Conservation (phyloP, 2,797 vertebrate species). For the Pseudochirops corinnae region DNA sequence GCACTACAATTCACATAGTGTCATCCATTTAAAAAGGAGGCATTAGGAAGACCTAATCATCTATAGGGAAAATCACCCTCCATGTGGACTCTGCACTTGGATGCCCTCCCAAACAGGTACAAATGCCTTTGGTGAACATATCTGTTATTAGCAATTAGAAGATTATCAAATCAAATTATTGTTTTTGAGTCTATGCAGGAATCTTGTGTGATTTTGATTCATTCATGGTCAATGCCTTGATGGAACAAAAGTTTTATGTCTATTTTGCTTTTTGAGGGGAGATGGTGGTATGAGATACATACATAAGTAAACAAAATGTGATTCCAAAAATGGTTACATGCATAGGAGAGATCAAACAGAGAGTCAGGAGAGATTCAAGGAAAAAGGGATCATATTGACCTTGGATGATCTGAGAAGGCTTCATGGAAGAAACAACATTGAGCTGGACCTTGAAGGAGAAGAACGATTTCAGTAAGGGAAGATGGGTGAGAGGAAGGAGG, state of each 20-base stretch:
- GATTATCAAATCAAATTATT: background rate
- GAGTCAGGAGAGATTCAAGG: background rate
- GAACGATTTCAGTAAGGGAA: background rate
- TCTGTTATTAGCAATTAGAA: background rate
- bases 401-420: background rate
- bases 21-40: background rate
- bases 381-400: background rate
- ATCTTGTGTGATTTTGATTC: background rate
- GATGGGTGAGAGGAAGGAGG: background rate
- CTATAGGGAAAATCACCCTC: background rate
- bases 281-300: background rate
- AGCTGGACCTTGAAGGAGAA: background rate
- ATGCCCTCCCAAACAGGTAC: background rate
- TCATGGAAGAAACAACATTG: background rate
- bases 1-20: background rate
- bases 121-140: background rate
- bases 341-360: background rate
- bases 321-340: background rate
- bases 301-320: background rate
- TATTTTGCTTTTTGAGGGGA: background rate
- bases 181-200: background rate
- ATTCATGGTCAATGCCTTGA: background rate
- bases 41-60: background rate
- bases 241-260: background rate
- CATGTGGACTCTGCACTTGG: background rate